These are phyloP conservation scores for Steinernema scapterisci DNA, from an alignment of 2,888 invertebrate genomes.

Conservation along the genomic window DNA sequence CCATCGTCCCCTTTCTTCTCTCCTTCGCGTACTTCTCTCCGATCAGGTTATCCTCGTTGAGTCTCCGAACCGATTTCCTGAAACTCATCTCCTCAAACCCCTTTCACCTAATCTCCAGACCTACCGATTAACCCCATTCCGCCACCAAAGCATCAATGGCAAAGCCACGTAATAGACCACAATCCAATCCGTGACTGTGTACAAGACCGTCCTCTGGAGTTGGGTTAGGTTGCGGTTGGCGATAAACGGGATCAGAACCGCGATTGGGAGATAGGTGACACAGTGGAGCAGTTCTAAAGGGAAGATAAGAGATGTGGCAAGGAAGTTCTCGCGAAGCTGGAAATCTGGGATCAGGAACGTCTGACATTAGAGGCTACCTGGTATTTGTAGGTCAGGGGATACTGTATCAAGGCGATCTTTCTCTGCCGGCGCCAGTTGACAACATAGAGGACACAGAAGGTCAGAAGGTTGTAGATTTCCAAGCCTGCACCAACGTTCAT, in stretches of 20 bases:
- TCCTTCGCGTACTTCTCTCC: background rate
- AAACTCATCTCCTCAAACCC: background rate
- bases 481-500: background rate
- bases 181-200: background rate
- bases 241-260: background rate
- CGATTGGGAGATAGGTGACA: background rate
- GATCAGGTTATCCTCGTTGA: slow-evolving; percentile 1
- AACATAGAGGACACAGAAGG: background rate
- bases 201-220: background rate
- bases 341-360: background rate
- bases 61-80: background rate
- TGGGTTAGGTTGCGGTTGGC: background rate
- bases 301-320: slow-evolving; percentile 7
- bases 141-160: slow-evolving; percentile 6
- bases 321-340: slow-evolving; percentile 14
- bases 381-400: slow-evolving; percentile 1
- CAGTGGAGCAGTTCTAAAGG: slow-evolving; percentile 1
- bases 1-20: background rate
- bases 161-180: background rate
- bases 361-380: background rate
- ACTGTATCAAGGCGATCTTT: background rate
- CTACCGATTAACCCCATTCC: background rate
- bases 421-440: background rate
- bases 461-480: background rate
- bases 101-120: background rate